These are phyloP conservation scores for Apostichopus parvimensis DNA, from an alignment of 35 echinoderm and acorn worm species.

Conservation along the genomic window DNA sequence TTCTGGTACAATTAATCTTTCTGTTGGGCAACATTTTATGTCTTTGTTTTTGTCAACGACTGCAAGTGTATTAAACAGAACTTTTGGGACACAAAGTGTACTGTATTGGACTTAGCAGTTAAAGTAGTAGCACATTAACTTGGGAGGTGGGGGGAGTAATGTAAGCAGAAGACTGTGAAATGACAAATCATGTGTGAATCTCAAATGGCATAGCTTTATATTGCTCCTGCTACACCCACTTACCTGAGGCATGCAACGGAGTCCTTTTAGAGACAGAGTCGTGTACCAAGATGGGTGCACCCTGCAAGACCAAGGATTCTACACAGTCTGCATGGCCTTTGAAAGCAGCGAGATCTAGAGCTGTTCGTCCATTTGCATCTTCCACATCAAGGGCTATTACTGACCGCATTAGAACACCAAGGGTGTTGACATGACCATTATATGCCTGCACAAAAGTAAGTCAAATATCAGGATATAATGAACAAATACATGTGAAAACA, in stretches of 20 bases:
- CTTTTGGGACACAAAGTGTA: too few species aligned
- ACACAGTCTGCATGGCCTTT: slow-evolving; percentile 97
- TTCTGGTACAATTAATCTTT: too few species aligned
- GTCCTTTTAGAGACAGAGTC: slow-evolving; percentile 96
- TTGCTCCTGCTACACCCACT: neutral
- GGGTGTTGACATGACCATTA: slow-evolving; percentile 90
- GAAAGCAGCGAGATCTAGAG: slow-evolving; percentile 94
- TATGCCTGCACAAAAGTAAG: slow-evolving; percentile 74
- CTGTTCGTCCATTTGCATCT: slow-evolving; percentile 94
- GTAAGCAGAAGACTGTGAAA: too few species aligned
- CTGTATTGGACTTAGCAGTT: too few species aligned
- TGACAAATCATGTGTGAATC: too few species aligned
- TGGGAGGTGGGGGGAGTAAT: too few species aligned
- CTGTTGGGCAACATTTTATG: too few species aligned
- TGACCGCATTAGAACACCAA: slow-evolving; percentile 88
- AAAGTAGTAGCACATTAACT: too few species aligned
- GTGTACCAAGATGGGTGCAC: slow-evolving; percentile 86
- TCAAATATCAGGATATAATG: neutral
- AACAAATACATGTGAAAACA: too few species aligned
- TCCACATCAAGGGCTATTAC: slow-evolving; percentile 95
- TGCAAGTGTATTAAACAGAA: too few species aligned
- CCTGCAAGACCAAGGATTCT: slow-evolving; percentile 87
- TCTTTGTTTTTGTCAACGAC: too few species aligned
- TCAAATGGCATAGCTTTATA: too few species aligned
- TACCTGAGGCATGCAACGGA: slow-evolving; percentile 94